Conservation (phyloP, 2,888 invertebrate species). For the Lepidochrysops patricia region DNA sequence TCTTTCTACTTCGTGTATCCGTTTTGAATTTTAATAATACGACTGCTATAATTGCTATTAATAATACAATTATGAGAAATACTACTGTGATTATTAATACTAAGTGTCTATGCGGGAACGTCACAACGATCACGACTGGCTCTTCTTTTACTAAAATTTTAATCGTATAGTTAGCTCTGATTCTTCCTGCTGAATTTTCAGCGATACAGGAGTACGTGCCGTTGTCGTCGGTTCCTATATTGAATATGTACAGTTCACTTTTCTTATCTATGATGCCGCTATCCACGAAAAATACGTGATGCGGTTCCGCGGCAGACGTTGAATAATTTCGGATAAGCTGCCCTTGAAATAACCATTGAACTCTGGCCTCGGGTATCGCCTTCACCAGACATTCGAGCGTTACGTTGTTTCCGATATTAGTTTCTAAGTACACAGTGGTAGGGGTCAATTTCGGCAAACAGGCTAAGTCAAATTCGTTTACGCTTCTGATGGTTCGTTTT, state of each 20-base stretch:
- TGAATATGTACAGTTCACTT: constrained; percentile 85
- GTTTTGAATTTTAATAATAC: constrained; percentile 75
- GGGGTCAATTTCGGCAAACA: constrained; percentile 87
- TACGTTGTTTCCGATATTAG: constrained; percentile 86
- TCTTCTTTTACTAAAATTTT: constrained; percentile 83
- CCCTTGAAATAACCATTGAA: constrained; percentile 89
- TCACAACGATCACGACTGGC: constrained; percentile 78
- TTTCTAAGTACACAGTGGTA: constrained; percentile 83
- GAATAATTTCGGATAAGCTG: constrained; percentile 86
- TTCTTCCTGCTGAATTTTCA: constrained; percentile 87
- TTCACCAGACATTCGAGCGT: constrained; percentile 86
- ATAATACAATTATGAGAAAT: constrained; percentile 77
- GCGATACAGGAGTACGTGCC: constrained; percentile 91
- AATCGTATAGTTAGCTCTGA: constrained; percentile 87
- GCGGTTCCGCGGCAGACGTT: constrained; percentile 77
- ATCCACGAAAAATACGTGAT: constrained; percentile 81
- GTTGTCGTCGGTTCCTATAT: constrained; percentile 85
- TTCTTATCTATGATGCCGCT: constrained; percentile 83
- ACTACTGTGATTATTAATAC: constrained; percentile 80
- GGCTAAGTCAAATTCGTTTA: constrained; percentile 82
- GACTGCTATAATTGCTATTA: constrained; percentile 79
- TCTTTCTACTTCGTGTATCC: constrained; percentile 62
- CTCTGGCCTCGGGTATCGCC: constrained; percentile 86
- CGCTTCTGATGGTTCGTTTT: constrained; percentile 78
- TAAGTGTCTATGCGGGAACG: constrained; percentile 81